Percentiles rank a stretch among this genome's conserved stretches.
Conservation (phyloP, 2,888 invertebrate species). For the Oscheius sp. region DNA sequence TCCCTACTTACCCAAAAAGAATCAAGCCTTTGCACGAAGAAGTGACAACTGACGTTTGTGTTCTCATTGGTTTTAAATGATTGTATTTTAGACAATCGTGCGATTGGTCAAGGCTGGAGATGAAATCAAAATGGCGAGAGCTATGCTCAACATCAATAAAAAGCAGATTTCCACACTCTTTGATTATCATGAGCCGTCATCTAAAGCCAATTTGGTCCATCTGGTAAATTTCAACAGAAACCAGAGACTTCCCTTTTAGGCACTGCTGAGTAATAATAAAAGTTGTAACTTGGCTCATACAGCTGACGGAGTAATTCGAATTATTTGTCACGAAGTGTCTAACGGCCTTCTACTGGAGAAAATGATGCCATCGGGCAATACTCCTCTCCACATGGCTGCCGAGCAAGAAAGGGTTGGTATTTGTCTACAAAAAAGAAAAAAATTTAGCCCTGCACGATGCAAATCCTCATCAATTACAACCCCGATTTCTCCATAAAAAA, state of each 20-base stretch:
- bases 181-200: too few relatives aligned
- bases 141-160: too few relatives aligned
- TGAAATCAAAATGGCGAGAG: too few relatives aligned
- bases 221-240: too few relatives aligned
- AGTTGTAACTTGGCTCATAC: not conserved
- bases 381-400: slow-evolving; percentile 3
- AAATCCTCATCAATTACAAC: not conserved
- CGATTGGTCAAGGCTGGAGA: too few relatives aligned
- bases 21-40: too few relatives aligned
- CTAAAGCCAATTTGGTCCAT: too few relatives aligned
- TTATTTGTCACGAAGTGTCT: not conserved
- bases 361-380: not conserved
- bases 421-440: not conserved
- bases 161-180: too few relatives aligned
- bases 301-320: not conserved
- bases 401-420: not conserved
- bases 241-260: not conserved
- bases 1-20: too few relatives aligned
- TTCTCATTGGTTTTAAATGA: too few relatives aligned
- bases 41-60: too few relatives aligned
- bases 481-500: not conserved
- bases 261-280: not conserved
- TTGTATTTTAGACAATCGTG: too few relatives aligned
- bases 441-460: not conserved
- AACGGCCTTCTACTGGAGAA: not conserved